These are phyloP conservation scores for Pelmatolapia mariae DNA, from an alignment of 2,113 vertebrate genomes.

Conservation along the genomic window DNA sequence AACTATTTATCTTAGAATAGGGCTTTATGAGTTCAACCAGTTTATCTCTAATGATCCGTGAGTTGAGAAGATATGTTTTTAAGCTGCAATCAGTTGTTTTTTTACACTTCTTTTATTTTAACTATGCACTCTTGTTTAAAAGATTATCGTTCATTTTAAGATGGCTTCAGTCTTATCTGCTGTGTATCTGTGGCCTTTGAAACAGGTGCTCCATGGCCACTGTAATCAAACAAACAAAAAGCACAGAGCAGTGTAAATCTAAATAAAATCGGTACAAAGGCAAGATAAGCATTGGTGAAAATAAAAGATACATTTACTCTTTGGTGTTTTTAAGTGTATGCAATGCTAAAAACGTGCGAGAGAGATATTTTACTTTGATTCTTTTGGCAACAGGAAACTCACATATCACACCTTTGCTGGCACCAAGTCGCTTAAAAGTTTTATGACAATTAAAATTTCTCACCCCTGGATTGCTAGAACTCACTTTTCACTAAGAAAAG, in stretches of 20 bases:
- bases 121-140: neutral
- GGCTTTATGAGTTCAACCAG: constrained; percentile 73
- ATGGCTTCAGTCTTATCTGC: constrained; percentile 70
- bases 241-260: neutral
- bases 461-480: neutral
- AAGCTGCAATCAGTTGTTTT: neutral
- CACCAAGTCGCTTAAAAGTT: neutral
- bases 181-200: constrained; percentile 33
- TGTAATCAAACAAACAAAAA: neutral
- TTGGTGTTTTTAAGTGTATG: neutral
- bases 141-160: constrained; percentile 73
- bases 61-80: constrained; percentile 69
- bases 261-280: neutral
- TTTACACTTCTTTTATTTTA: neutral
- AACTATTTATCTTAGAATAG: constrained; percentile 76
- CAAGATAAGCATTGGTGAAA: neutral
- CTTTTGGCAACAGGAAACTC: neutral
- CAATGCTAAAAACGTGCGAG: neutral
- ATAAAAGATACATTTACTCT: neutral
- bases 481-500: neutral
- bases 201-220: constrained; percentile 10
- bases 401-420: neutral
- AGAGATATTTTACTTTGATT: neutral
- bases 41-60: constrained; percentile 66
- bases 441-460: neutral